Conservation (phyloP, 2,888 invertebrate genomes). For the Acleris laterana region DNA sequence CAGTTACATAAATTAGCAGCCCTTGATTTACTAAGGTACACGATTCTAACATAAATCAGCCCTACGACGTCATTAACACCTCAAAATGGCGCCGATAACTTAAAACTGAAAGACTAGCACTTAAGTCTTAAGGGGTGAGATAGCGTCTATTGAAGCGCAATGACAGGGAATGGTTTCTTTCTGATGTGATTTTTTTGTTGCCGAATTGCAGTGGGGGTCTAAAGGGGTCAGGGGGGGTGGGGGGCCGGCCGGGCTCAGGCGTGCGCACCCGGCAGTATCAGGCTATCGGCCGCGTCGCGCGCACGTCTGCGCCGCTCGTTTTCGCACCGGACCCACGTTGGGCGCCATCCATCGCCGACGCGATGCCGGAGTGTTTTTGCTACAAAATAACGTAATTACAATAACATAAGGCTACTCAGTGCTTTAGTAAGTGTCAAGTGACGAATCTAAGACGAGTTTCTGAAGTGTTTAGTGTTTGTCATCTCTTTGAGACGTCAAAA, state of each 20-base stretch:
- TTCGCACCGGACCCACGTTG: constrained; percentile 58
- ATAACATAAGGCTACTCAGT: constrained; percentile 6
- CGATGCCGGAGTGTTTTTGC: constrained; percentile 48
- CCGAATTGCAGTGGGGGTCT: constrained; percentile 64
- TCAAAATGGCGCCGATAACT: constrained; percentile 65
- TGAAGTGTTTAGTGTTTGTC: constrained; percentile 30
- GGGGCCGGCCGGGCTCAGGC: constrained; percentile 73
- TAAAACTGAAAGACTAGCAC: constrained; percentile 68
- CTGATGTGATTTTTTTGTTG: constrained; percentile 74
- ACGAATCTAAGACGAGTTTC: constrained; percentile 20
- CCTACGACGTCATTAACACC: constrained; percentile 66
- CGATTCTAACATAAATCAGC: constrained; percentile 60
- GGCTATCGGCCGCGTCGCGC: constrained; percentile 56
- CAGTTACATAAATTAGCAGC: constrained; percentile 60
- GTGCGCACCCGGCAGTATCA: constrained; percentile 78
- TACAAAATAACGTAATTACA: constrained; percentile 11
- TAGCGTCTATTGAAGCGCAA: constrained; percentile 69
- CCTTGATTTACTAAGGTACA: constrained; percentile 50
- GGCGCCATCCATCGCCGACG: constrained; percentile 63
- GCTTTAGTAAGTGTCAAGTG: constrained; percentile 33
- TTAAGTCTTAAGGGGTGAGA: constrained; percentile 63
- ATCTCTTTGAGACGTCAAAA: constrained; percentile 31
- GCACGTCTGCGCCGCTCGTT: constrained; percentile 50
- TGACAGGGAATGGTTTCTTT: constrained; percentile 76
- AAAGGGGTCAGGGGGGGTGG: constrained; percentile 54